phyloP scores from a whole-genome alignment of 2,113 vertebrate species.

The Accipiter cooperii region DNA sequence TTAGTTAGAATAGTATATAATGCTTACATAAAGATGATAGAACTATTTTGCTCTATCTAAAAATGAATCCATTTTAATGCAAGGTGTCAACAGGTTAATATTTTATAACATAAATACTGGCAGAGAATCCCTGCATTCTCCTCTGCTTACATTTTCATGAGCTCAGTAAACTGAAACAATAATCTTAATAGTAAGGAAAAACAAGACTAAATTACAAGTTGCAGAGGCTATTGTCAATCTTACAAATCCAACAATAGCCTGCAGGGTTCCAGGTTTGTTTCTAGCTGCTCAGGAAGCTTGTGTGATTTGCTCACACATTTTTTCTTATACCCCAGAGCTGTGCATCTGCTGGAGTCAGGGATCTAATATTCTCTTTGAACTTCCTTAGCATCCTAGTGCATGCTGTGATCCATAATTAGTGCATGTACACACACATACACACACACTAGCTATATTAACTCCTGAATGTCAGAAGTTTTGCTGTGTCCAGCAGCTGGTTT shows the following conservation, averaged over 20 bases:
- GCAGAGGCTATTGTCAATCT: slow-evolving; percentile 61
- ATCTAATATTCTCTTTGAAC: slow-evolving; percentile 72
- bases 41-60: neutral
- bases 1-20: neutral
- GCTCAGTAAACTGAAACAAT: slow-evolving; percentile 48
- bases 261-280: slow-evolving; percentile 64
- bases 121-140: neutral
- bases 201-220: slow-evolving; percentile 49
- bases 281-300: slow-evolving; percentile 65
- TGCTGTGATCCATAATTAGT: slow-evolving; percentile 70
- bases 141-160: slow-evolving; percentile 36
- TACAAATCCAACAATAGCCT: slow-evolving; percentile 62
- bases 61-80: slow-evolving; percentile 18
- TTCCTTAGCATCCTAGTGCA: slow-evolving; percentile 56
- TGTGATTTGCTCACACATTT: slow-evolving; percentile 63
- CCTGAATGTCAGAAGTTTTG: slow-evolving; percentile 28
- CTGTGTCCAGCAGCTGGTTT: neutral
- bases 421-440: neutral
- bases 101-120: neutral
- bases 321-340: slow-evolving; percentile 61
- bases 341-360: slow-evolving; percentile 56
- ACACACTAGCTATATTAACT: slow-evolving; percentile 42
- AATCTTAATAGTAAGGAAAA: slow-evolving; percentile 41
- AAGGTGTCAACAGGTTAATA: slow-evolving; percentile 35
- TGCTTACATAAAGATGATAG: neutral